Evolutionary conservation across 2,113 vertebrate species (phyloP), one percentile per base, ranked within the genome.

Genomic region (Murina feae): DNA sequence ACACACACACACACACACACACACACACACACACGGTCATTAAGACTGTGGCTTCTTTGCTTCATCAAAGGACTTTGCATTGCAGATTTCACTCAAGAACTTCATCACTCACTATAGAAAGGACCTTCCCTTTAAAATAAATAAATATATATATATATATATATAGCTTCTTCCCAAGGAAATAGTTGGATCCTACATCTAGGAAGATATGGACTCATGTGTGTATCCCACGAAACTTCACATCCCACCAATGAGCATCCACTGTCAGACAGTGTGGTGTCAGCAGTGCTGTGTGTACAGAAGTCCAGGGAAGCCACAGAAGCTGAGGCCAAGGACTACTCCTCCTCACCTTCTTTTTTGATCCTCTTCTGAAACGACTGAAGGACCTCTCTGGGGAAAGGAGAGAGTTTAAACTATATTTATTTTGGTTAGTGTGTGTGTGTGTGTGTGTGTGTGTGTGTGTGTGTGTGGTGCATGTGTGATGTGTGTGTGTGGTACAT

Each of bases 111-210:
- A 23, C 28, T 60, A 23, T 12, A 66, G 39, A 89, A 84, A 74
- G 20, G 35, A 14, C 44, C 49, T 51, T 86, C 47, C 74, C 28
- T 35, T 81, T 49, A 63, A 86, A 79, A 68, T 74, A 76, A 47
- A 68, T 65, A 81, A 37, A 44, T 49, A 51, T 76, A 63, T 60
- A n/a, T 53, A 53, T 1, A 53, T 53, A 80, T 12, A 51, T 47
- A 49, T 88, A 60, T 60, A 21, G n/a, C 78, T 66, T 85, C 65
- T 78, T 82, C 58, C 91, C 21, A 75, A 95, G 90, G 37, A 95
- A 85, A 63, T 35, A 14, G 32, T 1, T 66, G 23, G 51, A 42
- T 12, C 30, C 58, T 21, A 25, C 23, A 20, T 37, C 32, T 65
- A 71, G 86, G 32, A 84, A 84, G n/a, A 39, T 14, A 20, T 0